phyloP scores from a whole-genome alignment of 2,888 invertebrate species.

The Epinotia brunnichana region DNA sequence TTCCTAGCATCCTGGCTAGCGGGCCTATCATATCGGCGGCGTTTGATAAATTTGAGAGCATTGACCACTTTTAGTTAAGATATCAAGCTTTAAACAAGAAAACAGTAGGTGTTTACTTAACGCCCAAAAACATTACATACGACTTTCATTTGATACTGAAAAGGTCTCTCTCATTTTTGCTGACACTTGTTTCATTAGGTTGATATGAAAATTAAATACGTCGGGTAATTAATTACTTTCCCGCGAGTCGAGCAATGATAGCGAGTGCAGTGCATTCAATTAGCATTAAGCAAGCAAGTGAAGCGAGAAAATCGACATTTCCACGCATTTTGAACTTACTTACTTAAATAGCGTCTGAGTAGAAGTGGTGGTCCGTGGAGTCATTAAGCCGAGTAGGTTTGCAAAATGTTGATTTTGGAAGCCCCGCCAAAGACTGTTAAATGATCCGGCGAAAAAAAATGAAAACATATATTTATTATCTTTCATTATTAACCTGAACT shows the following conservation, averaged over 20 bases:
- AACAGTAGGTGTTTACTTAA: background rate
- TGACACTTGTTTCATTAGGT: constrained; percentile 17
- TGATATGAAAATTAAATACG: constrained; percentile 12
- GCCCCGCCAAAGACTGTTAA: too few species aligned
- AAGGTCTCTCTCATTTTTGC: background rate
- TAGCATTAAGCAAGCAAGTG: constrained; percentile 17
- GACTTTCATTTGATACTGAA: too few species aligned
- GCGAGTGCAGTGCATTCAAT: constrained; percentile 19
- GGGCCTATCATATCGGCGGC: too few species aligned
- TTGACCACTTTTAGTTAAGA: too few species aligned
- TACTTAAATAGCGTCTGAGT: background rate
- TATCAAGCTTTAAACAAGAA: too few species aligned
- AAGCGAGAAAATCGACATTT: constrained; percentile 4
- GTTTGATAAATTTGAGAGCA: too few species aligned
- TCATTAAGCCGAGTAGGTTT: background rate
- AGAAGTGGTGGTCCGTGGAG: too few species aligned
- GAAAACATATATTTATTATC: too few species aligned
- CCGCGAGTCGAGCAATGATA: constrained; percentile 15
- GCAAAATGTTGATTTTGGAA: background rate
- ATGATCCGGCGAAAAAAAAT: too few species aligned
- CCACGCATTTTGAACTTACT: background rate
- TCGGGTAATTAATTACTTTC: constrained; percentile 25
- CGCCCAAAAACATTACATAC: too few species aligned
- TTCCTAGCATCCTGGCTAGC: too few species aligned
- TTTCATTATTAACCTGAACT: too few species aligned